Base-by-base conservation (phyloP, 1,140 invertebrate genomes). In the Formica selysi region DNA sequence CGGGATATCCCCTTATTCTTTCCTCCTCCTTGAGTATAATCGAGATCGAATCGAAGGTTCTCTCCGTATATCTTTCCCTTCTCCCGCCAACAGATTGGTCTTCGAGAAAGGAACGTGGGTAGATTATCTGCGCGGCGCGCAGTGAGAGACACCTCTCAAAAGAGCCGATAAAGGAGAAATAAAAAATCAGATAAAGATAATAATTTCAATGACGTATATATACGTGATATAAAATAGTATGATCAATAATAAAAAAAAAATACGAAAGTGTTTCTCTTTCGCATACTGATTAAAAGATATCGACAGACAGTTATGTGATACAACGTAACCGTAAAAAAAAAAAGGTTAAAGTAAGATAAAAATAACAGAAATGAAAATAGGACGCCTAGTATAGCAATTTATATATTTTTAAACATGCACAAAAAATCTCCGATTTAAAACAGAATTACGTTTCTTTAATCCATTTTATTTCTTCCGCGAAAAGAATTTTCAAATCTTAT, bases 31-130 rank as follows among this genome's bases (percentile, higher is more conserved):
- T 79, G 71, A 85, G 92, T 93, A 32, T 32, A 92, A 93, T 93
- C 92, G 91, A 89, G 92, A 92, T 86, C 89, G 91, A 93, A 90
- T 92, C 92, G 88, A 85, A 68, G 65, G 13, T 32, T 70, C 64
- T 59, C 64, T 51, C 48, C 48, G 16, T 76, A 76, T 84, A 64
- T 84, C 79, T 67, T 84, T 67, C 48, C 36, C 59, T 81, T 62
- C 65, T 76, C 51, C 29, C 70, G 71, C 73, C 86, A 81, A 87
- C 74, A 73, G 89, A 87, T 90, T 79, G 86, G 81, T 38, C 65
- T 73, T 74, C 48, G 61, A 61, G 83, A 79, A 76, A 85, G 73
- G 67, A 88, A 83, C 41, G 44, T 54, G 51, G 44, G 36, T 76
- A 64, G 76, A 79, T 90, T 87, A 90, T 90, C 88, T 68, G 13